Evolutionary conservation across 2,797 vertebrate species (phyloP).

Genomic region (Gymnopithys bicolor): DNA sequence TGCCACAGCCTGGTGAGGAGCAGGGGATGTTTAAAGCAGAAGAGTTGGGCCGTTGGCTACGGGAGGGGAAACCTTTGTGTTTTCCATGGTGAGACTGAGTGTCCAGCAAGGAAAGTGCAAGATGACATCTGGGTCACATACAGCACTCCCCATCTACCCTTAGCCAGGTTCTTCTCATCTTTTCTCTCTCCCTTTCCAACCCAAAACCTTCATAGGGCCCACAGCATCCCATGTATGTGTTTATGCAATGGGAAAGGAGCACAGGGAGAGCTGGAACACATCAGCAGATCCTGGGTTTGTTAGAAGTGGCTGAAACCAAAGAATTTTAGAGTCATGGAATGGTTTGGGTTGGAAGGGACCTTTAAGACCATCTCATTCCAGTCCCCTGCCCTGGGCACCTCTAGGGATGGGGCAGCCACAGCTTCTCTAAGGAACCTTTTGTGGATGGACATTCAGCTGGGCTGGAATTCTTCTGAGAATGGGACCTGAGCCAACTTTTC

Average conservation of each 20-base stretch:
- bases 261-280: not conserved
- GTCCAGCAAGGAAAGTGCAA: not conserved
- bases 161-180: not conserved
- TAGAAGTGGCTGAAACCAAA: not conserved
- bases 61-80: not conserved
- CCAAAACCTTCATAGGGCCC: not conserved
- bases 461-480: not conserved
- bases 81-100: not conserved
- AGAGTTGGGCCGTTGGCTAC: not conserved
- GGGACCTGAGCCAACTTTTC: not conserved
- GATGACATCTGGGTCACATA: not conserved
- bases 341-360: not conserved
- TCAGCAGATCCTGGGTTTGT: not conserved
- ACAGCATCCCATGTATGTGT: fast-evolving
- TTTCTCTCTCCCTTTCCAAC: not conserved
- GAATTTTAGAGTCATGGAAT: not conserved
- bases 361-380: not conserved
- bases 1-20: not conserved
- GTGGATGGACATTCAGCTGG: not conserved
- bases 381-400: not conserved
- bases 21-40: not conserved
- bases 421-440: not conserved
- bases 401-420: not conserved
- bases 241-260: not conserved
- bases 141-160: not conserved